Conservation (phyloP, 2,113 vertebrate species). For the Hyla sarda region DNA sequence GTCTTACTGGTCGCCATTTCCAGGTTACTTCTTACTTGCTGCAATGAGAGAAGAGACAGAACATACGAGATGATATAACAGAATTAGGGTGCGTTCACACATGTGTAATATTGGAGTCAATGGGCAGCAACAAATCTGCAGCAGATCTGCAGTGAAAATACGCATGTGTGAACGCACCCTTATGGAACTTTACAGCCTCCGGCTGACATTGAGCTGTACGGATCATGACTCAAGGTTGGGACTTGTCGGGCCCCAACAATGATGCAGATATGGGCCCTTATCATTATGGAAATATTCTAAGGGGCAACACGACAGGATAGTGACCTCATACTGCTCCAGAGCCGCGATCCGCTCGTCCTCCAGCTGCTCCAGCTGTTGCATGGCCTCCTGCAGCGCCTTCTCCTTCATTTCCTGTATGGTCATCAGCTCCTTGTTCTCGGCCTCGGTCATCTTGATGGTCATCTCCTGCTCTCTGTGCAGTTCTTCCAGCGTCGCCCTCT, state of each 20-base stretch:
- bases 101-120: no score
- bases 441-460: slow-evolving; percentile 87
- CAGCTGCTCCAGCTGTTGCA: slow-evolving; percentile 87
- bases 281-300: not conserved
- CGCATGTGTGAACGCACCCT: no score
- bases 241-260: not conserved
- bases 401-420: slow-evolving; percentile 85
- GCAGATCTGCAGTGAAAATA: no score
- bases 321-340: slow-evolving; percentile 91
- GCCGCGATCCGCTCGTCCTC: slow-evolving; percentile 86
- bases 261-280: not conserved
- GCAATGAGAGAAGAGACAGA: slow-evolving; percentile 51
- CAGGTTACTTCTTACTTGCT: slow-evolving; percentile 92
- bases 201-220: not conserved
- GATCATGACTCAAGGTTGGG: not conserved
- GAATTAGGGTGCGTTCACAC: no score
- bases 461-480: slow-evolving; percentile 90
- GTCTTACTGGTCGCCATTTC: slow-evolving; percentile 88
- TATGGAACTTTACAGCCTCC: not conserved
- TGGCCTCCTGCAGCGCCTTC: slow-evolving; percentile 84
- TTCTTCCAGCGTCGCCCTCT: slow-evolving; percentile 88
- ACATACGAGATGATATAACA: no score
- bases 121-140: no score
- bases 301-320: not conserved
- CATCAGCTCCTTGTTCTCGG: slow-evolving; percentile 92